Conservation (phyloP, 2,888 invertebrate species). For the Rhagophthalmus giganteus region DNA sequence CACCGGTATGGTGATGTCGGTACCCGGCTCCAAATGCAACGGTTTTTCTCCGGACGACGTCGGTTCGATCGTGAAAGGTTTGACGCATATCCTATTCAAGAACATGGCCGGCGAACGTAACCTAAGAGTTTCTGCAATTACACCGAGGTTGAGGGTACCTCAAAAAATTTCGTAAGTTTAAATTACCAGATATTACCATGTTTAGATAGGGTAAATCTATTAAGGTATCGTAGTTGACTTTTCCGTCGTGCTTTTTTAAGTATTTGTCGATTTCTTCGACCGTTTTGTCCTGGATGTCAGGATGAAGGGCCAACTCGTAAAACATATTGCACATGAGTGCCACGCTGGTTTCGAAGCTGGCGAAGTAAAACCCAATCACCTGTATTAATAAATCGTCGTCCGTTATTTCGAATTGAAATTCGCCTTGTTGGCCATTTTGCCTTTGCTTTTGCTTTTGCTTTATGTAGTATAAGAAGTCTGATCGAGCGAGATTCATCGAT, state of each 20-base stretch:
- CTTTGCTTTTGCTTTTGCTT: background rate
- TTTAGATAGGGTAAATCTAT: background rate
- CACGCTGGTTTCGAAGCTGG: background rate
- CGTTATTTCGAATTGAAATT: too few species aligned
- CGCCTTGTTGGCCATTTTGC: background rate
- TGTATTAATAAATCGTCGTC: background rate
- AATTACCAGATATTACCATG: background rate
- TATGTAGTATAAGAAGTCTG: background rate
- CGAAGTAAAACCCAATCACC: background rate
- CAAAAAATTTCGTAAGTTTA: too few species aligned
- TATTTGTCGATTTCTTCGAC: background rate
- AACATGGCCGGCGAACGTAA: conserved; percentile 56
- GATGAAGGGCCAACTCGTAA: background rate
- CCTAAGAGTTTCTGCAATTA: conserved; percentile 51
- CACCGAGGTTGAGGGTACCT: too few species aligned
- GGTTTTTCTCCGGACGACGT: conserved; percentile 40
- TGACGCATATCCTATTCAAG: conserved; percentile 58
- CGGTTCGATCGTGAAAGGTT: conserved; percentile 56
- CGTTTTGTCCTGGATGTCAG: background rate
- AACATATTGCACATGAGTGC: background rate
- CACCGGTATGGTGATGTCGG: conserved; percentile 25
- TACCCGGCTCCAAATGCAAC: conserved; percentile 53
- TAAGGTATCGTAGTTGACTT: background rate
- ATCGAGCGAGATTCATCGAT: too few species aligned
- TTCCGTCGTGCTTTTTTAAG: background rate